Percentiles rank a stretch among this genome's conserved stretches.
Conservation (phyloP, 2,113 vertebrate genomes). For the Orthonyx spaldingii region DNA sequence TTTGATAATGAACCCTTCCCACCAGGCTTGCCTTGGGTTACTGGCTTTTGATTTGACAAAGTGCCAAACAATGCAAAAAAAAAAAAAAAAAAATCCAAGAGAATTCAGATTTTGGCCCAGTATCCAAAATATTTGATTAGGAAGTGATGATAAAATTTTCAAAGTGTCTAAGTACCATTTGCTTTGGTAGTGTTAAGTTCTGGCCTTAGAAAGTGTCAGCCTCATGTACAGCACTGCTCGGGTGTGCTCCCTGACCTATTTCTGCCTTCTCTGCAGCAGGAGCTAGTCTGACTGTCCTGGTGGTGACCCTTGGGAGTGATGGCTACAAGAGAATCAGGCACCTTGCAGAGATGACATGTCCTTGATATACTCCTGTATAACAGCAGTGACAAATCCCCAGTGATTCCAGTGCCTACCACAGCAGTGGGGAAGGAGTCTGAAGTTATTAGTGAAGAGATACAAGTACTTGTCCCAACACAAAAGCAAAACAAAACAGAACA, state of each 20-base stretch:
- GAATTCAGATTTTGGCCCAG: background rate
- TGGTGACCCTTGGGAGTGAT: background rate
- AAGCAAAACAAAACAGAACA: background rate
- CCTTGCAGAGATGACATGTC: background rate
- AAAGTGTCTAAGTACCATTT: background rate
- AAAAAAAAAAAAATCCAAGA: background rate
- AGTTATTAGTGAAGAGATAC: background rate
- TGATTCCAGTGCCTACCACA: background rate
- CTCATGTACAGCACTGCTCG: background rate
- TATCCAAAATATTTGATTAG: background rate
- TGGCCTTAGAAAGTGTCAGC: background rate
- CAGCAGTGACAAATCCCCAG: background rate
- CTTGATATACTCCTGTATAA: background rate
- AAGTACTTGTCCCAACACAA: background rate
- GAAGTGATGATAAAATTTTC: background rate
- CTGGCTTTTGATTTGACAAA: background rate
- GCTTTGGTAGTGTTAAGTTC: background rate
- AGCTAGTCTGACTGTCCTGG: background rate
- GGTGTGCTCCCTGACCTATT: background rate
- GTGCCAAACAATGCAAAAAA: background rate
- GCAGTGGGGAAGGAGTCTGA: background rate
- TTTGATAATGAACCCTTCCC: background rate
- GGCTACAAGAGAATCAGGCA: background rate
- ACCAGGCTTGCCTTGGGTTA: background rate
- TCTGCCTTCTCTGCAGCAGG: background rate